Evolutionary conservation across 2,113 vertebrate species (phyloP), one percentile per base, ranked within the genome.

Genomic region (Oncorhynchus kisutch): DNA sequence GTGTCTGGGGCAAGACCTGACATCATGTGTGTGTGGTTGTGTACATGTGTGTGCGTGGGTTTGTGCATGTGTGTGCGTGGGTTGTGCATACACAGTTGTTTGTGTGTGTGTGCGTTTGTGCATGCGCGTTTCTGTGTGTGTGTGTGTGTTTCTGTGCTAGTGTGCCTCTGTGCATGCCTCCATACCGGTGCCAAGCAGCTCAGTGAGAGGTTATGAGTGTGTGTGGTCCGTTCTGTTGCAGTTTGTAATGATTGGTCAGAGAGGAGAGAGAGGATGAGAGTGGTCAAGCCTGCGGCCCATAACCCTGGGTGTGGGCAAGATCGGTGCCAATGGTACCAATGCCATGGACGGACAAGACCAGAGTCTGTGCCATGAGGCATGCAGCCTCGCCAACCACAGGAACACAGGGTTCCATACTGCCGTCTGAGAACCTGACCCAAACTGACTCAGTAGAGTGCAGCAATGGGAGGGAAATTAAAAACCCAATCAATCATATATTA

Each of bases 191-290:
- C 48, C 29, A 49, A 65, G 68, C 59, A 74, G 74, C 45, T 83
- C 27, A 34, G 45, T 76, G 60, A 79, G 51, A 83, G 73, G 67
- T 27, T 72, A 57, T 5, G 59, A 59, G 73, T 77, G 80, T 84
- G 87, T 88, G 86, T 88, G 87, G 85, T 88, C 85, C 78, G 78
- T 75, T 78, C 78, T 48, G 34, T 8, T 81, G 78, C 66, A 86
- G 80, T 87, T 87, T 84, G 81, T 86, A 82, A 83, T 82, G 78
- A 75, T 70, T 82, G 87, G 85, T 77, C 71, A 74, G 70, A 77
- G 79, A 74, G 73, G 73, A 77, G 79, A 72, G 74, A 76, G 76
- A 82, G 83, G 79, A 86, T 87, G 86, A 83, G 79, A 87, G 86
- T 59, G 70, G 81, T 81, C 76, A 81, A 67, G 81, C 74, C 81